Base-by-base conservation (phyloP, 2,888 invertebrate species). In the Ceraclea dissimilis region DNA sequence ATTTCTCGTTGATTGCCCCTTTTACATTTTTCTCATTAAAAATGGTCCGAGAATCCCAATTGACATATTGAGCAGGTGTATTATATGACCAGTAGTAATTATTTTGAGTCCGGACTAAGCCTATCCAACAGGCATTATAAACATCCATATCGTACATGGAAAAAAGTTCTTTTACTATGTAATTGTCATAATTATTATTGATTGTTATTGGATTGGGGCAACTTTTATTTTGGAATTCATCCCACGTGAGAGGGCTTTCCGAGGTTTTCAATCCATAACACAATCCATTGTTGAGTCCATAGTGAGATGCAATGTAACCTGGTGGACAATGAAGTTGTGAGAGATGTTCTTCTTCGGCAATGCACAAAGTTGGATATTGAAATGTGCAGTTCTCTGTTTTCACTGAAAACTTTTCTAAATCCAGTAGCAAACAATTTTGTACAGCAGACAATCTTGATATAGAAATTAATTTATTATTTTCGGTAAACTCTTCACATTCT, bases 351-450 rank as follows among this genome's bases (percentile, higher is more conserved):
- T 74, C 73, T 26, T 71, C 65, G 54, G 72, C 72, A 56, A 77
- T 69, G 65, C 77, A 77, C 58, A 77, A 66, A 58, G 68, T 71
- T 0, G 75, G 75, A 65, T 70, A 69, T 16, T 54, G 63, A 49
- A 67, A 67, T 5, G 63, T 64, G 59, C 76, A 77, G 16, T 63
- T 44, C 54, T 71, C 71, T 11, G 75, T 71, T 54, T 63, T 61
- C 22, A 76, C 63, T 2, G 63, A 46, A 51, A 64, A 63, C 51
- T 64, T 60, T 59, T 70, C 63, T 16, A 70, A 62, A 59, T 76
- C 73, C 51, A 76, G 63, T 19, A 71, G 58, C 51, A 75, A 66
- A 62, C 76, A 76, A 58, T 70, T 71, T 58, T 71, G 72, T 16
- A 66, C 62, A 26, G 70, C 63, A 2, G 65, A 63, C 2, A 67